Base-by-base conservation (phyloP, 2,888 invertebrate species). In the Phrixothrix hirtus region DNA sequence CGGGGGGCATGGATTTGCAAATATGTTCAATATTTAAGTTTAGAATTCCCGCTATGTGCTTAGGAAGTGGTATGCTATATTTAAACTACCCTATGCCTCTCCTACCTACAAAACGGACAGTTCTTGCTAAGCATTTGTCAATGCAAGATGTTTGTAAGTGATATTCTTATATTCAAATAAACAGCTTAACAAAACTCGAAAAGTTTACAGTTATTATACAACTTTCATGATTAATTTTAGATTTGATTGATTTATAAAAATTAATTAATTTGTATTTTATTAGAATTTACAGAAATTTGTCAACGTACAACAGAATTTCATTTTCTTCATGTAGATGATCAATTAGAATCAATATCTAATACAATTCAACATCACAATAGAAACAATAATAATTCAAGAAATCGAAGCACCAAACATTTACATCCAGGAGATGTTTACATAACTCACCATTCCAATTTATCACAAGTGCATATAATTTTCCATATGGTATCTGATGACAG, bases 381-480 rank as follows among this genome's bases (percentile, higher is more conserved):
- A 3, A 57, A 59, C 16, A 41, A 49, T 21, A 53, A 32, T 21
- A 59, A 55, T 11, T 61, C 60, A 27, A 58, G 67, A 46, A 68
- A 65, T 45, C 55, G 60, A 9, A 64, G 67, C 39, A 81, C 82
- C 62, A 82, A 82, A 65, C 79, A 83, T 61, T 78, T 92, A 58
- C 87, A 86, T 74, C 82, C 89, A 1, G 94, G 94, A 0, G 95
- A 95, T 78, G 87, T 92, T 68, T 89, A 88, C 70, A 81, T 92
- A 49, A 92, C 92, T 4, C 81, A 85, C 61, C 97, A 97, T 83
- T 94, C 95, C 63, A 96, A 96, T 81, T 82, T 98, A 59, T 88
- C 92, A 1, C 92, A 95, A 72, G 90, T 91, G 34, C 97, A 99
- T 78, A 88, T 95, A 1, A 88, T 97, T 36, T 99, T 96, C 78